Base-by-base conservation (phyloP, 2,888 invertebrate species). In the Agrilus cyanescens region DNA sequence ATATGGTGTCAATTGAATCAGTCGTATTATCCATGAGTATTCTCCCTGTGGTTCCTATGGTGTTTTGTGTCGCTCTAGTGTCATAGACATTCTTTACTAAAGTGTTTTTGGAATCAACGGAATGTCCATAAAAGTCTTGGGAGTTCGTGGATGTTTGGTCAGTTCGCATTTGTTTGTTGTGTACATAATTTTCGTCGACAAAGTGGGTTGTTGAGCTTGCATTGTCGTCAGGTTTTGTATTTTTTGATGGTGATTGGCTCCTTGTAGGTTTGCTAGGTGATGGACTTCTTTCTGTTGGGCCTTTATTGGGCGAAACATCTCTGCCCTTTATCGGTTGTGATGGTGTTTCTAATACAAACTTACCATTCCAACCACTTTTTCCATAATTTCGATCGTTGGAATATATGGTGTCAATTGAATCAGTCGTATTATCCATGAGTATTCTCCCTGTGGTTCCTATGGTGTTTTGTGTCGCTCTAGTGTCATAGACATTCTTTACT, bases 11-110 rank as follows among this genome's bases (percentile, higher is more conserved):
- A 20, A 55, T 63, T 10, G 56, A 52, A 55, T 73, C 71, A 50
- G 69, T 67, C n/a, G 59, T 63, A 43, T 69, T 57, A 52, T 72
- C 71, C 55, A 69, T 66, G 52, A 72, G 67, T 51, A 75, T 69
- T 34, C 62, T 69, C 4, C 68, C 68, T 48, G 44, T 57, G n/a
- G 60, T 58, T 32, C 64, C 64, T 32, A 65, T 66, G n/a, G 63
- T 63, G 42, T 64, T 66, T 51, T 66, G 65, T 12, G 60, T 54
- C 29, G 66, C 63, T 32, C 50, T 60, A 12, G 62, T 57, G 43
- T 65, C 65, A 41, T 64, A 65, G 5, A 60, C 59, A 39, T 65
- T 65, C 36, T 51, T 52, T 2, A 65, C 63, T 6, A 57, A 10
- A 3, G 59, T 62, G 14, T 47, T 53, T 38, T 52, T 53, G 1